Evolutionary conservation across 1,140 invertebrate species (phyloP).

Genomic region (Cataglyphis hispanica): DNA sequence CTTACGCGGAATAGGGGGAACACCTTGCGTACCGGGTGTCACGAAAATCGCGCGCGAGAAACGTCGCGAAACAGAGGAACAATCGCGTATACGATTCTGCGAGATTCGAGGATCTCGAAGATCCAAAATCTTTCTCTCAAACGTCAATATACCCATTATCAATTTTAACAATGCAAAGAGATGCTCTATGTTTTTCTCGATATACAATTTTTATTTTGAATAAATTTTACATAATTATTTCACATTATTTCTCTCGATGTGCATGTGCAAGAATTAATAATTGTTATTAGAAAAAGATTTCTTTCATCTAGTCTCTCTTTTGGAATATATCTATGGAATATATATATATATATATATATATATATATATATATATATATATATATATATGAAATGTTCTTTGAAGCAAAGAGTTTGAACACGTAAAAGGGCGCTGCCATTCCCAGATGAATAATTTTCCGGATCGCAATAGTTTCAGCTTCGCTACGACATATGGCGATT

Average conservation of each 20-base stretch:
- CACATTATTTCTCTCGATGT: background rate
- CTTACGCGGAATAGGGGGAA: constrained; percentile 81
- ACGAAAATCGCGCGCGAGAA: constrained; percentile 48
- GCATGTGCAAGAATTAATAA: background rate
- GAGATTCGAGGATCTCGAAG: background rate
- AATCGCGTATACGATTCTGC: background rate
- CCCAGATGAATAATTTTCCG: constrained; percentile 6
- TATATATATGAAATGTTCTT: background rate
- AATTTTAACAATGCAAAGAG: background rate
- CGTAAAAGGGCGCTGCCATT: background rate
- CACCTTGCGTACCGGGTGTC: constrained; percentile 79
- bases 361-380: too few species aligned
- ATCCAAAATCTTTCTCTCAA: background rate
- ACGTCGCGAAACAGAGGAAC: background rate
- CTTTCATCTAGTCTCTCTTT: background rate
- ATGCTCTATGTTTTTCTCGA: background rate
- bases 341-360: too few species aligned
- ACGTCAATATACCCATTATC: background rate
- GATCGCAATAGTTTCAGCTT: constrained; percentile 7
- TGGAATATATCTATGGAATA: constrained; percentile 1
- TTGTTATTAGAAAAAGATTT: background rate
- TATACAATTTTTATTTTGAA: background rate
- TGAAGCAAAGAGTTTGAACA: background rate
- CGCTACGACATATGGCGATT: constrained; percentile 69
- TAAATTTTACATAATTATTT: constrained; percentile 13